These are phyloP conservation scores for Pavo muticus DNA, from an alignment of 2,113 vertebrate genomes.

Conservation along the genomic window DNA sequence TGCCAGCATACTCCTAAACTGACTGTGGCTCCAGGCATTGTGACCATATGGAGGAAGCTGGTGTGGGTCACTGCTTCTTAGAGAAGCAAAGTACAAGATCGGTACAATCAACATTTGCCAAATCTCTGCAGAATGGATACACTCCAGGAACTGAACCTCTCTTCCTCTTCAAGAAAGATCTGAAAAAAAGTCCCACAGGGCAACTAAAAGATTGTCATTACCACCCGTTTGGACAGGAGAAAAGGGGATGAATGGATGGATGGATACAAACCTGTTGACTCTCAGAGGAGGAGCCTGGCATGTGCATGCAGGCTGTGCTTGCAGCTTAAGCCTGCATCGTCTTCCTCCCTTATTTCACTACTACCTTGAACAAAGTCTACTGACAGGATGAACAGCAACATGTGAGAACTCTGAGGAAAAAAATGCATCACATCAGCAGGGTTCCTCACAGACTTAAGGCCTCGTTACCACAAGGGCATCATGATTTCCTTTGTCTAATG, in stretches of 20 bases:
- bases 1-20: background rate
- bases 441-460: background rate
- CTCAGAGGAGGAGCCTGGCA: background rate
- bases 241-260: fast-evolving
- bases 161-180: background rate
- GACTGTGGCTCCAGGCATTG: background rate
- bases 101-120: fast-evolving
- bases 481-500: background rate
- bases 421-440: background rate
- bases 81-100: background rate
- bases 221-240: background rate
- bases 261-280: background rate
- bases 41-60: background rate
- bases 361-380: background rate
- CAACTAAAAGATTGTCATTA: background rate
- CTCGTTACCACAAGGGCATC: background rate
- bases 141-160: background rate
- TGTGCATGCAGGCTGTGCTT: background rate
- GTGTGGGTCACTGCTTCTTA: background rate
- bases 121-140: background rate
- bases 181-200: background rate
- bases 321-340: fast-evolving
- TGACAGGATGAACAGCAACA: background rate
- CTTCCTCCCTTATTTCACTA: background rate
- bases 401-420: background rate